Evolutionary conservation across 1,140 invertebrate species (phyloP).

Genomic region (Coenobita brevimanus): DNA sequence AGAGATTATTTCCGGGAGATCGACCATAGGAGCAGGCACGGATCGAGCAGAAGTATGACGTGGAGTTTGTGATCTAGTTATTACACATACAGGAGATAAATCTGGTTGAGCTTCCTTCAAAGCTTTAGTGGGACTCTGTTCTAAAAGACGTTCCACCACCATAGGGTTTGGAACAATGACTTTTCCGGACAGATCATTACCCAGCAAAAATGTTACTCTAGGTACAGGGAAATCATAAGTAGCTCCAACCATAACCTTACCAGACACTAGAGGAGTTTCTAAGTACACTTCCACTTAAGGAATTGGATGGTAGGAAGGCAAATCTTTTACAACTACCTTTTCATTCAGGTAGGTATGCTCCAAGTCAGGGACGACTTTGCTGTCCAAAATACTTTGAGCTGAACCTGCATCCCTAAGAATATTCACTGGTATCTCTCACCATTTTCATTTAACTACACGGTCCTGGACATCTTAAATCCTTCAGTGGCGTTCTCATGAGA

Average conservation of each 20-base stretch:
- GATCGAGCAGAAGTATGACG: conserved; percentile 4
- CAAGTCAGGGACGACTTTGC: not conserved
- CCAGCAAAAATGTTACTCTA: too few species aligned
- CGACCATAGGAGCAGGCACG: not conserved
- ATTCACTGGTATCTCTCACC: too few species aligned
- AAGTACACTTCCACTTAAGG: not conserved
- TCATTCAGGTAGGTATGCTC: not conserved
- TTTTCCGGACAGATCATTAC: not conserved
- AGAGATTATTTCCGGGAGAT: not conserved
- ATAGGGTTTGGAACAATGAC: not conserved
- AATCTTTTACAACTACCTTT: not conserved
- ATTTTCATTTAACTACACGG: too few species aligned
- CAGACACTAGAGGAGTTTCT: not conserved
- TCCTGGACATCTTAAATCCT: too few species aligned
- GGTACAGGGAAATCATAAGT: not conserved
- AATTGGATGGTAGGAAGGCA: not conserved
- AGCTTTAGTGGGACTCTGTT: too few species aligned
- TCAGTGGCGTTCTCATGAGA: too few species aligned
- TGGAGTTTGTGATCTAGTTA: not conserved
- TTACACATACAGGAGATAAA: not conserved
- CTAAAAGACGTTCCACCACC: not conserved
- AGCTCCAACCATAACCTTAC: not conserved
- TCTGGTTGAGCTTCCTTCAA: not conserved
- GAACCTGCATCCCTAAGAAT: not conserved
- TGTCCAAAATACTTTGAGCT: not conserved